Conservation (phyloP, 2,888 invertebrate species). For the Anarsia innoxiella region DNA sequence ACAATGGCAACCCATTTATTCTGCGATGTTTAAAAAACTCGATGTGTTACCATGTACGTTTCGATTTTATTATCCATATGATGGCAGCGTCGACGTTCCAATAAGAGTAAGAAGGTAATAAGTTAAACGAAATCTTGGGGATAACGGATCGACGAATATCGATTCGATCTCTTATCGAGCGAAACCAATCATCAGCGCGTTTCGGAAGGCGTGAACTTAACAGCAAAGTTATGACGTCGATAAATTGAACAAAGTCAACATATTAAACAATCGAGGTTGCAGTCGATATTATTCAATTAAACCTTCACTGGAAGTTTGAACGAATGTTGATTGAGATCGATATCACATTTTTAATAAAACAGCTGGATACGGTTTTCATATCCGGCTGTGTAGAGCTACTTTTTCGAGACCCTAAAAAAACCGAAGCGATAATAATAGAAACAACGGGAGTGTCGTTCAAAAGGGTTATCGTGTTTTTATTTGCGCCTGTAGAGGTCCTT, state of each 20-base stretch:
- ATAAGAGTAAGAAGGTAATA: slow-evolving; percentile 20
- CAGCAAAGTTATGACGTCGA: slow-evolving; percentile 49
- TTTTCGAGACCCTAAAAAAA: slow-evolving; percentile 58
- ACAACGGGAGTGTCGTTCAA: slow-evolving; percentile 54
- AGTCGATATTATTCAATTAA: slow-evolving; percentile 59
- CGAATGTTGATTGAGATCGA: slow-evolving; percentile 54
- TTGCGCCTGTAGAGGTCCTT: slow-evolving; percentile 48
- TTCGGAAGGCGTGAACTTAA: slow-evolving; percentile 48
- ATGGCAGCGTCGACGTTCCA: slow-evolving; percentile 8
- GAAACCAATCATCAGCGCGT: slow-evolving; percentile 45
- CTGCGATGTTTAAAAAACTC: too few relatives aligned
- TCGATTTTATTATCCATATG: too few relatives aligned
- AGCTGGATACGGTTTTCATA: slow-evolving; percentile 62
- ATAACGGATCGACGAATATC: slow-evolving; percentile 40
- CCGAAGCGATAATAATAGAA: slow-evolving; percentile 68
- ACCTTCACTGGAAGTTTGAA: slow-evolving; percentile 27
- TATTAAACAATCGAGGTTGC: slow-evolving; percentile 44
- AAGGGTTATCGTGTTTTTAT: slow-evolving; percentile 68
- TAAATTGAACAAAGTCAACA: slow-evolving; percentile 64
- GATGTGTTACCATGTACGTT: too few relatives aligned
- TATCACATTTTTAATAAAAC: slow-evolving; percentile 70
- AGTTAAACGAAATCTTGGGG: slow-evolving; percentile 22
- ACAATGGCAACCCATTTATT: too few relatives aligned
- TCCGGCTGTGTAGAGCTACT: slow-evolving; percentile 54
- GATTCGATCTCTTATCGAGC: slow-evolving; percentile 30